Evolutionary conservation across 2,113 vertebrate species (phyloP), one percentile per base, ranked within the genome.

Genomic region (Atherinomorus stipes): DNA sequence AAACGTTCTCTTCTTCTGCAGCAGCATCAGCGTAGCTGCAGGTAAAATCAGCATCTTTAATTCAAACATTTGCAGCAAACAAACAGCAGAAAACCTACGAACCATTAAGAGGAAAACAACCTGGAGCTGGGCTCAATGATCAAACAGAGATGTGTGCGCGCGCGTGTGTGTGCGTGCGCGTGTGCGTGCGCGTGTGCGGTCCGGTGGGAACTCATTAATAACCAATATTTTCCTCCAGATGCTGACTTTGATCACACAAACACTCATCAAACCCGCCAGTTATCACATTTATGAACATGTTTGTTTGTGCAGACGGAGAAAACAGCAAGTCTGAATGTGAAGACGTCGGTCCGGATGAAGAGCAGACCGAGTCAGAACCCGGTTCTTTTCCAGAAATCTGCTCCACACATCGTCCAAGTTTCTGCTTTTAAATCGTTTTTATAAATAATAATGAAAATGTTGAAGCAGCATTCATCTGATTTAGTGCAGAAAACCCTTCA

Each of bases 61-160:
- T 89, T 87, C 78, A 85, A 89, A 79, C 87, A 86, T 86, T 87
- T 84, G 81, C 77, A 74, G 85, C 87, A 87, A 90, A 88, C 88
- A 91, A 90, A 90, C 87, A 89, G 83, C 53, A 79, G 59, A 86
- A 91, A 91, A 85, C 83, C 82, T 83, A 85, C 83, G 54, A 89
- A 85, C 76, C 26, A 87, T 90, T 90, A 73, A 73, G 81, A 80
- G 73, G 81, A 83, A 89, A 89, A 88, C 84, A 88, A 76, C 79
- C 85, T 64, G 65, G 21, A 86, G 77, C 2, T 25, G 70, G 40
- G 50, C 72, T 62, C 45, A 77, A 40, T 40, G 38, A 40, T 40
- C 63, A 79, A 71, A 78, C 65, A 83, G 58, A 53, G 66, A 68
- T 28, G 3, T 28, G 6, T 28, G 3, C 28, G 6, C 68, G 71